Conservation (phyloP, 1,140 invertebrate species). For the Trinorchestia longiramus region DNA sequence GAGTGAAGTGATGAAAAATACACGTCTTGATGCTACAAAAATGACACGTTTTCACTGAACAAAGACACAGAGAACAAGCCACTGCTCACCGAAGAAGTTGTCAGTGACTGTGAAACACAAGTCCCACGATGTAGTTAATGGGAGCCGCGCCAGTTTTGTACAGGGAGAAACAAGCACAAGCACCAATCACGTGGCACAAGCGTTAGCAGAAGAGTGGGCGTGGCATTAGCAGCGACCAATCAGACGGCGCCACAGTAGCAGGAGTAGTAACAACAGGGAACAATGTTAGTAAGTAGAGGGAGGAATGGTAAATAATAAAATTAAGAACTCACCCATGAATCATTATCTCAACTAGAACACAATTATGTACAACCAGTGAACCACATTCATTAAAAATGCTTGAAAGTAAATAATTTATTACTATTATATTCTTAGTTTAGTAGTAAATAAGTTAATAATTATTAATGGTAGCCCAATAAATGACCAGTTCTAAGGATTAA, state of each 20-base stretch:
- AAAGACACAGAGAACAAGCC: conserved; percentile 55
- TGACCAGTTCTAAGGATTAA: no score
- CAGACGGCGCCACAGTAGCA: background rate
- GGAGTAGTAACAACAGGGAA: background rate
- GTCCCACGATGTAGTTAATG: background rate
- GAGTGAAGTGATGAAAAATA: no score
- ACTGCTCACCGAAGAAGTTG: conserved; percentile 64
- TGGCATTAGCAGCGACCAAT: background rate
- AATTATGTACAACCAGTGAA: background rate
- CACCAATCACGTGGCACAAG: conserved; percentile 21
- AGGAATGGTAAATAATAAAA: background rate
- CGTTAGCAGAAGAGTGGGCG: background rate
- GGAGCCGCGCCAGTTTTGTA: background rate
- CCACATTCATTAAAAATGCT: background rate
- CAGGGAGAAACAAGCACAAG: background rate
- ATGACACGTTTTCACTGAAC: no score
- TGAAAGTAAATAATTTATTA: background rate
- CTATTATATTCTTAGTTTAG: no score
- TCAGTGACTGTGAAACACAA: conserved; percentile 49
- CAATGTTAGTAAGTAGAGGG: background rate
- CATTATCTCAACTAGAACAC: background rate
- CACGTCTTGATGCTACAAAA: no score
- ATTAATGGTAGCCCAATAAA: background rate
- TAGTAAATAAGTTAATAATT: background rate
- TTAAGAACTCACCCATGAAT: background rate